Evolutionary conservation across 2,113 vertebrate genomes (phyloP), one percentile per base, ranked within the genome.

Genomic region (Pseudorhombus dupliciocellatus): DNA sequence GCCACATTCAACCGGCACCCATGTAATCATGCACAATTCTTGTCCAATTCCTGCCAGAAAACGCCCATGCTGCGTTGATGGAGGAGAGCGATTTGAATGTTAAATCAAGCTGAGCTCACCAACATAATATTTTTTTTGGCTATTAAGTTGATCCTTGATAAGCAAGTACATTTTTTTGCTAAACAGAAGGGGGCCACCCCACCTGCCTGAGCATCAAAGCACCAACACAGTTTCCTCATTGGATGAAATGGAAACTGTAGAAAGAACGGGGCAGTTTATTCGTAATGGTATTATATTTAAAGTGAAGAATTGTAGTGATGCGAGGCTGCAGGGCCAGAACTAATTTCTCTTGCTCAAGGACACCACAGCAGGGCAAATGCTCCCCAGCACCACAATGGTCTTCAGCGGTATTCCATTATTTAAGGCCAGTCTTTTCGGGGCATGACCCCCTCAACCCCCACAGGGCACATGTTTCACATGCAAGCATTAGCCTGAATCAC

Each of bases 331-430:
- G 56, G 48, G 59, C 59, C 53, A 30, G 37, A 37, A 15, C 37
- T 54, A 66, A 20, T 58, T 67, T 56, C 25, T 50, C 28, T 77
- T 28, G 21, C 64, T 82, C 60, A 80, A 86, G 68, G 70, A 86
- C 28, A 65, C 44, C 55, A 67, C 7, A 71, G 37, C n/a, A 1
- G 46, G 56, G 66, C 71, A 78, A 70, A 78, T 69, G 71, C 71
- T 79, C 30, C 67, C 65, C 57, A 66, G 50, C 59, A 60, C 20
- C 50, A 74, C 53, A 61, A 37, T 28, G 50, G 37, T 46, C 51
- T 57, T 70, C 16, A 40, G 37, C 46, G 55, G 48, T 73, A 57
- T 55, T 70, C 44, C 52, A 20, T 48, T 75, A 52, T 7, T 77
- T 44, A 73, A 70, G 72, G 73, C 67, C 70, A 37, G 37, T 61